Evolutionary conservation across 1,140 invertebrate genomes (phyloP), one percentile per base, ranked within the genome.

Genomic region (Leptopilina clavipes): DNA sequence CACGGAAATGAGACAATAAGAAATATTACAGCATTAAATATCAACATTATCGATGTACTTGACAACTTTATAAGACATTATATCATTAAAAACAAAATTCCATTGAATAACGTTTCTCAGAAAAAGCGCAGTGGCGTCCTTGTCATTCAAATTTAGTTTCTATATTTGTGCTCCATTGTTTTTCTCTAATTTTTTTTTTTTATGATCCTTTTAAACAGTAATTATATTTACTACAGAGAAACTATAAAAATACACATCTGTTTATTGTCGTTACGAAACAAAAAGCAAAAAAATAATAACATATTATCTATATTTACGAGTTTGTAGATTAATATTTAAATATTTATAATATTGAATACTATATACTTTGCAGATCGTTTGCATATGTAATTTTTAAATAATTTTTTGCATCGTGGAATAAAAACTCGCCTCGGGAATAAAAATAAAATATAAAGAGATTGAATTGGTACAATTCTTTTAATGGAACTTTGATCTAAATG

Each of bases 71-170:
- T n/a, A 52, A 48, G 44, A n/a, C 44, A n/a, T 48, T 14, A 44
- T 48, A 52, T 17, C 14, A 52, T 52, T 52, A 52, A 52, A 52
- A 52, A 52, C 48, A 52, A 52, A 52, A 52, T 52, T 52, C 48
- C 48, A 17, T 52, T 52, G 48, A 17, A 52, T 17, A 52, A 52
- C 48, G 48, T n/a, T 52, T 52, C 48, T 17, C 48, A 17, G 14
- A 52, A 52, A 52, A 52, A 52, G 12, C n/a, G 1, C 2, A 31
- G 25, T n/a, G n/a, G n/a, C 17, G 48, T 2, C 48, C 48, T 52
- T 52, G 48, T 17, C 14, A 52, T 52, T 52, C 14, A 52, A 17
- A 52, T 52, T 52, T n/a, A 17, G 48, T 52, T 52, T 52, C 14
- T 17, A 31, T 5, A n/a, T n/a, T n/a, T 14, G 11, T 2, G 11